Evolutionary conservation across 2,797 vertebrate genomes (phyloP), one percentile per base, ranked within the genome.

Genomic region (Neosilurus mollespiculum): DNA sequence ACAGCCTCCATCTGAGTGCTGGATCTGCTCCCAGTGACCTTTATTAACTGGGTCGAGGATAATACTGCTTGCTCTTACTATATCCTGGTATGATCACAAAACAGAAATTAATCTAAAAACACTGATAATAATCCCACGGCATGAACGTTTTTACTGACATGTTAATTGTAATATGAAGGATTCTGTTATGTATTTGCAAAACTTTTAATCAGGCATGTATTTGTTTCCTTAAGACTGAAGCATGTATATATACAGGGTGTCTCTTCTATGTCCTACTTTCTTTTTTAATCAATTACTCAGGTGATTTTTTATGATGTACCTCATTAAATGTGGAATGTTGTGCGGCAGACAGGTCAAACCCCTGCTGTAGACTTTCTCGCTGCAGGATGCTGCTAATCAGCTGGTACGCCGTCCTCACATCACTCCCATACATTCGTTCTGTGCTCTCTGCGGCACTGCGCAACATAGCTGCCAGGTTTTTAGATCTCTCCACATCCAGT

Each of bases 1-100:
- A 0, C 92, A 90, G 9, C 96, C 96, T 0, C 91, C 94, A 86
- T 96, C 96, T 0, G 92, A 90, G 2, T 92, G 89, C 87, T 97
- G 96, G 87, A 97, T 95, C 80, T 95, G 95, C 70, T 96, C 94
- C 96, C 96, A 97, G 9, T 93, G 91, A 0, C 93, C 91, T 90
- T 94, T 92, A 84, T 95, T 95, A 76, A 78, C 83, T 0, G 90
- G 94, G 78, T 95, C 95, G 89, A 97, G 89, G 37, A 97, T 91
- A 61, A 93, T 91, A 3, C 96, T 97, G 8, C 94, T 94, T 6
- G 94, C 88, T 86, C 62, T 88, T 77, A 97, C 87, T 6, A 97
- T 78, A 54, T 96, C 95, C 96, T 97, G 87, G 20, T 82, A 61
- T 84, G 18, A 90, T 8, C n/a, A 76, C 7, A 73, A 58, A 56